Conservation (phyloP, 1,140 invertebrate species). For the Leptoteleia sp. region DNA sequence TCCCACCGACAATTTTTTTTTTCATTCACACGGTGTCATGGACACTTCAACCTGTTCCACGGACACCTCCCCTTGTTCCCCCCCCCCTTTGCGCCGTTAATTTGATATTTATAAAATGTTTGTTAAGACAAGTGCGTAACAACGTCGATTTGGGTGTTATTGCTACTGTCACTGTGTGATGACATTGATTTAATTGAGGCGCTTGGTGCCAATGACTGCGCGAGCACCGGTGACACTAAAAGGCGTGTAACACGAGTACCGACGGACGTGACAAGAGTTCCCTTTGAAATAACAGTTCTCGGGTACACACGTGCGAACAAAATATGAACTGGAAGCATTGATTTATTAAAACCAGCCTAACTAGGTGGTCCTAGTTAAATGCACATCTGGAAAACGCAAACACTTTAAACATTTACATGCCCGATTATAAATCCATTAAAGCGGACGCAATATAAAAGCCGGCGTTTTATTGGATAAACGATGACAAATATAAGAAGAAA, state of each 20-base stretch:
- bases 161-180: conserved; percentile 48
- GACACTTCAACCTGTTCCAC: conserved; percentile 22
- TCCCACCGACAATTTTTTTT: neutral
- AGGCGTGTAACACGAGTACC: conserved; percentile 57
- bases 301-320: conserved; percentile 46
- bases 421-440: conserved; percentile 63
- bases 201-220: conserved; percentile 42
- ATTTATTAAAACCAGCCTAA: conserved; percentile 60
- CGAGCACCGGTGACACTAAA: conserved; percentile 57
- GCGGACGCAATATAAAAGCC: conserved; percentile 12
- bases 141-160: conserved; percentile 34
- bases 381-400: conserved; percentile 61
- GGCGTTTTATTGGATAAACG: conserved; percentile 4
- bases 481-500: no score
- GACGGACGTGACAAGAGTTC: conserved; percentile 60
- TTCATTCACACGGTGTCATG: conserved; percentile 26
- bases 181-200: conserved; percentile 58
- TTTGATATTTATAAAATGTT: conserved; percentile 51
- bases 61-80: no score
- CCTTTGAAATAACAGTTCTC: conserved; percentile 58
- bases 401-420: conserved; percentile 60
- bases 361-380: conserved; percentile 61
- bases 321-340: conserved; percentile 62
- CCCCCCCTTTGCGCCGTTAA: neutral
- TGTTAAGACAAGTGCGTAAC: conserved; percentile 54